Percentiles rank a stretch among this genome's conserved stretches.
Evolutionary conservation across 2,888 invertebrate species (phyloP).

Genomic region (Synanthedon vespiformis): DNA sequence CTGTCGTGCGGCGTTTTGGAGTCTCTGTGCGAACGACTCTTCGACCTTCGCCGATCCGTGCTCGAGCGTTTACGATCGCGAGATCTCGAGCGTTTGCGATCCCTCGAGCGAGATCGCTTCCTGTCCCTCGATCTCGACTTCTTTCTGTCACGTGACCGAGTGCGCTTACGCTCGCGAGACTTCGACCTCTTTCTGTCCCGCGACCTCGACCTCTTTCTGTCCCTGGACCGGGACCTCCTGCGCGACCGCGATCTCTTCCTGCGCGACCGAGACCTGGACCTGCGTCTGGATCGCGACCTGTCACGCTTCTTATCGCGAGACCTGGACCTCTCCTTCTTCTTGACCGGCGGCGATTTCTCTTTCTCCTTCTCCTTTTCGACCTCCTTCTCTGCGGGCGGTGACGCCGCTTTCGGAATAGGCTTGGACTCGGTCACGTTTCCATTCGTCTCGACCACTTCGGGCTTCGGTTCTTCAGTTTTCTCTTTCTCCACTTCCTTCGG

Average conservation of each 20-base stretch:
- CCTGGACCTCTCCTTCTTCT: constrained; percentile 57
- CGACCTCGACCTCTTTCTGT: constrained; percentile 54
- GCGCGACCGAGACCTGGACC: constrained; percentile 69
- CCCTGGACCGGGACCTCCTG: constrained; percentile 43
- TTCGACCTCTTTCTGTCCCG: constrained; percentile 70
- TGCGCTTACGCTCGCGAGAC: constrained; percentile 70
- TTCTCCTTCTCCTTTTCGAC: constrained; percentile 22
- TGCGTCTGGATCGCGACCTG: constrained; percentile 71
- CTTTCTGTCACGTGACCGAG: constrained; percentile 63
- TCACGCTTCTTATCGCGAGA: constrained; percentile 58
- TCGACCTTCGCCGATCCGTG: constrained; percentile 48
- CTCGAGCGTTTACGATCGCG: constrained; percentile 57
- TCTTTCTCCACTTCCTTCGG: constrained; percentile 36
- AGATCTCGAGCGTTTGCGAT: constrained; percentile 53
- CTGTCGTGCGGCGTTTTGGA: constrained; percentile 52
- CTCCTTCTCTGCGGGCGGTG: constrained; percentile 40
- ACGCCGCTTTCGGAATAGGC: constrained; percentile 30
- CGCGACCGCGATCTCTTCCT: constrained; percentile 63
- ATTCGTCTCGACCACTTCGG: constrained; percentile 38
- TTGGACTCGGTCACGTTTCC: constrained; percentile 35
- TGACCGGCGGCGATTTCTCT: constrained; percentile 43
- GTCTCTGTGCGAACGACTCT: constrained; percentile 51
- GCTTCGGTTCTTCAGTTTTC: constrained; percentile 36
- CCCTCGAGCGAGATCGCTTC: constrained; percentile 59
- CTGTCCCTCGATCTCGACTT: constrained; percentile 57